A percentile compares a stretch with the other conserved stretches of the same genome.
phyloP scores from a whole-genome alignment of 2,113 vertebrate species.

The Ploceus nigricollis region DNA sequence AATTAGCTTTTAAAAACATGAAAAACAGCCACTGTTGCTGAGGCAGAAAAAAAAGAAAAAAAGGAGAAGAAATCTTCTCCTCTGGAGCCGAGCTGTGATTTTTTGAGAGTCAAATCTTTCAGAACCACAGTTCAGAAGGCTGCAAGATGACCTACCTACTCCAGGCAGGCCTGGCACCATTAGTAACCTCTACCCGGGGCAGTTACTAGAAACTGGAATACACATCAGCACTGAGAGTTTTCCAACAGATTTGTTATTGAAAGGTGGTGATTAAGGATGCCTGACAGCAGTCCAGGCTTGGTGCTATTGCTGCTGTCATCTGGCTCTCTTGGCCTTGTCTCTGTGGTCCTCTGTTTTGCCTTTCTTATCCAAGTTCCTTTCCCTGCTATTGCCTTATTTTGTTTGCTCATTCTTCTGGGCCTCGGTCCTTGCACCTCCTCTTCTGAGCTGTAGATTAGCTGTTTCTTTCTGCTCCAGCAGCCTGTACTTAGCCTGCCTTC shows the following conservation, averaged over 20 bases:
- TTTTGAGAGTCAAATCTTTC: background rate
- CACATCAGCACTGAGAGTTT: background rate
- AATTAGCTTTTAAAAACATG: slow-evolving; percentile 40
- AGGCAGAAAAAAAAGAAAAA: background rate
- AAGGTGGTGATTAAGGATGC: background rate
- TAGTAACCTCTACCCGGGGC: accelerated
- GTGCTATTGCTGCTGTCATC: background rate
- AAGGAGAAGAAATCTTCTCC: background rate
- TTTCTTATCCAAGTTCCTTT: background rate
- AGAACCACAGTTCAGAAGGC: background rate
- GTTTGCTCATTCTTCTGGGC: background rate
- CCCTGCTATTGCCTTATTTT: background rate
- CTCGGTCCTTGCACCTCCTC: background rate
- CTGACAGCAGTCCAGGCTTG: background rate
- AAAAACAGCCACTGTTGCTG: background rate
- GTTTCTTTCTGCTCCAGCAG: background rate
- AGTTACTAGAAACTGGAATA: background rate
- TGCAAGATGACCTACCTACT: background rate
- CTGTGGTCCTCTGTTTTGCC: background rate
- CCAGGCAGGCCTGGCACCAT: background rate
- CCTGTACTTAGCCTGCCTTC: background rate
- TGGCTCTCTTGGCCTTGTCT: background rate
- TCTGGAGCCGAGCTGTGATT: background rate
- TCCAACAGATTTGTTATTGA: background rate
- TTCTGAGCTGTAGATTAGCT: background rate